phyloP scores from a whole-genome alignment of 2,888 invertebrate genomes.

The Hololepta plana region DNA sequence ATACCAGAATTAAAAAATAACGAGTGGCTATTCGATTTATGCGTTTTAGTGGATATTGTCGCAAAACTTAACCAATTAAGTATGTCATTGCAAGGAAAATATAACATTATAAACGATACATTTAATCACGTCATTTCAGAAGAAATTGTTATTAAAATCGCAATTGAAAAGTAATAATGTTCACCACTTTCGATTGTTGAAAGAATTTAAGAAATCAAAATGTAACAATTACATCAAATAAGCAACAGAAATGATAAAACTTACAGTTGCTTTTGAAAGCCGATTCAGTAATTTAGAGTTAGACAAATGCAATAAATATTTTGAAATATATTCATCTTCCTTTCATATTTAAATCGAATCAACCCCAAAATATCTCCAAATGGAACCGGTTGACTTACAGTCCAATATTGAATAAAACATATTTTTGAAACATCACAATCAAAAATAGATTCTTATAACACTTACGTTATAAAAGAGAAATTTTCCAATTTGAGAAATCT shows the following conservation, averaged over 20 bases:
- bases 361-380: slow-evolving; percentile 7
- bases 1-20: slow-evolving; percentile 9
- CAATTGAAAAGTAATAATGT: slow-evolving; percentile 8
- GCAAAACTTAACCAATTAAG: slow-evolving; percentile 10
- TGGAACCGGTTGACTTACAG: slow-evolving; percentile 6
- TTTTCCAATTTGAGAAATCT: slow-evolving; percentile 8
- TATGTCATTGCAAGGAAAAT: slow-evolving; percentile 8
- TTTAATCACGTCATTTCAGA: slow-evolving; percentile 7
- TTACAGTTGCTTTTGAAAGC: slow-evolving; percentile 8
- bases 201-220: slow-evolving; percentile 7
- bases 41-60: slow-evolving; percentile 11
- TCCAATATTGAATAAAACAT: too few species aligned
- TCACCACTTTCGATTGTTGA: slow-evolving; percentile 9
- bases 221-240: slow-evolving; percentile 8
- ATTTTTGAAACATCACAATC: slow-evolving; percentile 9
- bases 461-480: slow-evolving; percentile 8
- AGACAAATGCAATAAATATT: slow-evolving; percentile 8
- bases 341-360: slow-evolving; percentile 8
- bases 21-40: too few species aligned
- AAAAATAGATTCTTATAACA: slow-evolving; percentile 9
- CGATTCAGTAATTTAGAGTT: slow-evolving; percentile 8
- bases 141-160: slow-evolving; percentile 7
- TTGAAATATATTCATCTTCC: slow-evolving; percentile 8
- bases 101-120: slow-evolving; percentile 8
- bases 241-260: slow-evolving; percentile 9